phyloP scores from a whole-genome alignment of 2,888 invertebrate genomes.

The Biston betularia region DNA sequence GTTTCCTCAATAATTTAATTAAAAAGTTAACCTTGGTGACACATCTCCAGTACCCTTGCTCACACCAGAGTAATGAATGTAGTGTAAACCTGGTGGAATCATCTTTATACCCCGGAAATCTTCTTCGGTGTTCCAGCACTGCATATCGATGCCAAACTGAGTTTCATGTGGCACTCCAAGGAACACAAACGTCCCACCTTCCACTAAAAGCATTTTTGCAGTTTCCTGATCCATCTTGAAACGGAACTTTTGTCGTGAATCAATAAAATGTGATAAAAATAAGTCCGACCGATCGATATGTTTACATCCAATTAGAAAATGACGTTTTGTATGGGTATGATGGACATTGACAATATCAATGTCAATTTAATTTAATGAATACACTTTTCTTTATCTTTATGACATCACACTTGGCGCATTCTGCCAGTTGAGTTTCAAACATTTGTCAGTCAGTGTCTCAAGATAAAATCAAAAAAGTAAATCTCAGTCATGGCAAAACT shows the following conservation, averaged over 20 bases:
- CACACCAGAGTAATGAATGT: conserved; percentile 93
- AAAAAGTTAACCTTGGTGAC: conserved; percentile 86
- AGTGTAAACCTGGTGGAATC: conserved; percentile 99
- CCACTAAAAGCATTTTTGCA: conserved; percentile 90
- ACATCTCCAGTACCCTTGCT: conserved; percentile 87
- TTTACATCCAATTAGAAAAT: conserved; percentile 62
- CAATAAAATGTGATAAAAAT: conserved; percentile 60
- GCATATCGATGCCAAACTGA: conserved; percentile 97
- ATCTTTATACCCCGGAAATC: conserved; percentile 98
- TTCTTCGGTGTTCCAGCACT: conserved; percentile 94
- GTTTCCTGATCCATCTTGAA: conserved; percentile 90
- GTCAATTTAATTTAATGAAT: too few relatives aligned
- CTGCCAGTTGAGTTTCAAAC: too few relatives aligned
- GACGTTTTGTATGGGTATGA: conserved; percentile 4
- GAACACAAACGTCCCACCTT: conserved; percentile 94
- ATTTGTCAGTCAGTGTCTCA: too few relatives aligned
- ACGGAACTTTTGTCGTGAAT: conserved; percentile 41
- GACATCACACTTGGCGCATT: too few relatives aligned
- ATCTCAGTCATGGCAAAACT: too few relatives aligned
- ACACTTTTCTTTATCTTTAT: too few relatives aligned
- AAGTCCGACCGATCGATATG: conserved; percentile 48
- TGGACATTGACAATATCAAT: too few relatives aligned
- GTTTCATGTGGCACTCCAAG: conserved; percentile 95
- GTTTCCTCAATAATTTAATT: background rate
- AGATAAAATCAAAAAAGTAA: too few relatives aligned